These are phyloP conservation scores for Neosilurus hyrtlii DNA, from an alignment of 2,797 vertebrate species.

Conservation along the genomic window DNA sequence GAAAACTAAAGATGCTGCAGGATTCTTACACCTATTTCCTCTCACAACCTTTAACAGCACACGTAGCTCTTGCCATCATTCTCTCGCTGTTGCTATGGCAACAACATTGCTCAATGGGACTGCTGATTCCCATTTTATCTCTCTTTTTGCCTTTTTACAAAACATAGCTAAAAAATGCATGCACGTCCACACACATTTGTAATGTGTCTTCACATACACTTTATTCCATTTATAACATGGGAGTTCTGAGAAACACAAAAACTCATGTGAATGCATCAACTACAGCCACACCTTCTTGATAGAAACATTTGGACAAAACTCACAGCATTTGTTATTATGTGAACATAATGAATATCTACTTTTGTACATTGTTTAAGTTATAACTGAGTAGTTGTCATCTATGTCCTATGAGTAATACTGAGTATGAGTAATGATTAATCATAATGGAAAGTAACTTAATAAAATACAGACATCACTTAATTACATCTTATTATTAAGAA, in stretches of 20 bases:
- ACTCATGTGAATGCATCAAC: background rate
- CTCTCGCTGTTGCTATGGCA: slow-evolving; percentile 55
- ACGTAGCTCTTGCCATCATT: slow-evolving; percentile 43
- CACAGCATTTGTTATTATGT: background rate
- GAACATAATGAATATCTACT: background rate
- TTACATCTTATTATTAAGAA: background rate
- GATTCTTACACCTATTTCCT: slow-evolving; percentile 48
- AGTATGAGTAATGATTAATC: background rate
- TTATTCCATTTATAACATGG: background rate
- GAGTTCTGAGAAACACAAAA: background rate
- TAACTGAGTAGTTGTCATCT: background rate
- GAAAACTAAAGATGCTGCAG: slow-evolving; percentile 9
- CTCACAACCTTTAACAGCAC: slow-evolving; percentile 43
- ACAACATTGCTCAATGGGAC: slow-evolving; percentile 52
- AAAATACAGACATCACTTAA: background rate
- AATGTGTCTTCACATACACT: slow-evolving; percentile 24
- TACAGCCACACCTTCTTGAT: background rate
- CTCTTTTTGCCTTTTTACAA: slow-evolving; percentile 23
- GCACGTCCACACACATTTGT: background rate
- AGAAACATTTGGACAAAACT: background rate
- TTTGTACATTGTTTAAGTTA: background rate
- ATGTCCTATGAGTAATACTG: no score
- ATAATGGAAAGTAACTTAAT: background rate
- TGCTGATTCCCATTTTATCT: slow-evolving; percentile 45
- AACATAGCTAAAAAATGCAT: slow-evolving; percentile 4